These are phyloP conservation scores for Parazoanthus darwini DNA, from an alignment of 92 coral and sea anemone species.

Conservation along the genomic window DNA sequence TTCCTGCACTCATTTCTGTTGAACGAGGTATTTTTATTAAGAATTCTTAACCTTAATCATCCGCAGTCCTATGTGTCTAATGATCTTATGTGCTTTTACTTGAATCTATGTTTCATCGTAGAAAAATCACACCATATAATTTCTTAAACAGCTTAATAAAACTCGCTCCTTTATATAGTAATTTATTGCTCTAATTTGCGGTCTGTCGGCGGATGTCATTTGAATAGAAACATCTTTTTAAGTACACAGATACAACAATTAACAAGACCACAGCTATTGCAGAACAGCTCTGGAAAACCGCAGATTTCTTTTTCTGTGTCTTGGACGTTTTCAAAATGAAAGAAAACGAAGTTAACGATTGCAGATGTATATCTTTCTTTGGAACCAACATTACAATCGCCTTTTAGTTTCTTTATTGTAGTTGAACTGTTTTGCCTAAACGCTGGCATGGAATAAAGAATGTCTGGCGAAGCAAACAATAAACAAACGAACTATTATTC, in stretches of 20 bases:
- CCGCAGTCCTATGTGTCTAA: too few species aligned
- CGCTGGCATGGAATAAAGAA: background rate
- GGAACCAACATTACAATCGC: background rate
- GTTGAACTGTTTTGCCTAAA: background rate
- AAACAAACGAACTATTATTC: background rate
- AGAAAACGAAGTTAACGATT: background rate
- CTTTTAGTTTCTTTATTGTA: background rate
- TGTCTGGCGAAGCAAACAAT: background rate
- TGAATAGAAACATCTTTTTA: constrained; percentile 40
- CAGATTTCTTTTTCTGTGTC: background rate
- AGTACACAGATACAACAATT: constrained; percentile 35
- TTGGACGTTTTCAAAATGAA: background rate
- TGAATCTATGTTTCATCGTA: too few species aligned
- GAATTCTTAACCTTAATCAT: too few species aligned
- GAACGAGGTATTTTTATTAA: too few species aligned
- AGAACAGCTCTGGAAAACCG: constrained; percentile 3
- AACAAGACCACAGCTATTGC: constrained; percentile 11
- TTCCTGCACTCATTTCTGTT: background rate
- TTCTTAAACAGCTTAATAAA: background rate
- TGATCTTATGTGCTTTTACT: background rate
- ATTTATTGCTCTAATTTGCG: constrained; percentile 11
- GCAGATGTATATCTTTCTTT: background rate
- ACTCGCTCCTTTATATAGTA: background rate
- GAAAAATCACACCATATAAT: too few species aligned
- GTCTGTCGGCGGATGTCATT: constrained; percentile 30